Percentiles rank a stretch among this genome's conserved stretches.
phyloP scores from a whole-genome alignment of 2,888 invertebrate species.

The Tachina lurida region DNA sequence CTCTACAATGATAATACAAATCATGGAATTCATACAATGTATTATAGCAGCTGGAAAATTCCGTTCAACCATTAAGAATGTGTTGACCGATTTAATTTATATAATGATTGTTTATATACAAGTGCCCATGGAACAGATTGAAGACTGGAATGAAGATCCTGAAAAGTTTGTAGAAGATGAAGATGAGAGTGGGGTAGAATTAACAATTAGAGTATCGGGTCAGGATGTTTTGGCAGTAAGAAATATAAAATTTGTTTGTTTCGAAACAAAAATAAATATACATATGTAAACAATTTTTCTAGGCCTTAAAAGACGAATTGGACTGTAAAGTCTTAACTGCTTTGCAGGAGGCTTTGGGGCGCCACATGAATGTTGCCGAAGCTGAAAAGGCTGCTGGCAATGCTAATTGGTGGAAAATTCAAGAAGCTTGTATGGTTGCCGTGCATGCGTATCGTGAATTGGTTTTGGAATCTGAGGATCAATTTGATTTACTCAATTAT shows the following conservation, averaged over 20 bases:
- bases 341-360: constrained; percentile 85
- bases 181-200: constrained; percentile 86
- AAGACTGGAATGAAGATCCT: constrained; percentile 86
- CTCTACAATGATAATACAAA: constrained; percentile 86
- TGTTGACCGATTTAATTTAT: constrained; percentile 86
- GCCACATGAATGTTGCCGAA: constrained; percentile 85
- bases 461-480: constrained; percentile 80
- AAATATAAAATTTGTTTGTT: not conserved
- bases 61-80: constrained; percentile 85
- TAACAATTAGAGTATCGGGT: constrained; percentile 87
- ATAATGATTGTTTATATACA: constrained; percentile 88
- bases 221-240: constrained; percentile 85
- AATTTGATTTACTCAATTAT: constrained; percentile 82
- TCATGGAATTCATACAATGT: constrained; percentile 87
- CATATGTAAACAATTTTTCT: not conserved
- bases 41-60: constrained; percentile 85
- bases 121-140: constrained; percentile 87
- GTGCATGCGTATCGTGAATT: constrained; percentile 84
- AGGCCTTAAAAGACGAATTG: constrained; percentile 84
- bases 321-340: constrained; percentile 84
- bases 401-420: constrained; percentile 87
- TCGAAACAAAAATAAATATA: not conserved
- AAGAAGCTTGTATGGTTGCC: constrained; percentile 87
- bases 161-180: constrained; percentile 89
- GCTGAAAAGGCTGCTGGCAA: constrained; percentile 83